Evolutionary conservation across 2,888 invertebrate genomes (phyloP), one percentile per base, ranked within the genome.

Genomic region (Cylindroiulus punctatus): DNA sequence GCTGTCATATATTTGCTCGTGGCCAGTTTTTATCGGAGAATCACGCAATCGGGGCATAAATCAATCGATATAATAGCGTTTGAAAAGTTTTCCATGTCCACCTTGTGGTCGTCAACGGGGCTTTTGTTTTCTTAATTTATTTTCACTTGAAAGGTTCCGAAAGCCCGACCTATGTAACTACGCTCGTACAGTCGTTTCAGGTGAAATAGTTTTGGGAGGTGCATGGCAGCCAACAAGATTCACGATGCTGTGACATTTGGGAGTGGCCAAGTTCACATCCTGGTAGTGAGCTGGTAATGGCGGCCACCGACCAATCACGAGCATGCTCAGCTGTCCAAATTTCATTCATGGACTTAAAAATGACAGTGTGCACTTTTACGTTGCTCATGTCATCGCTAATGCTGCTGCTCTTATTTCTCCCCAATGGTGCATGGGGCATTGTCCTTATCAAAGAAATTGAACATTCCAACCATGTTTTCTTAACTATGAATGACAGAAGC

Each of bases 11-110:
- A 76, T 76, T 30, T 76, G 76, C 3, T 22, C 14, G 76, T 30
- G 76, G 76, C 76, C 76, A 76, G 76, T 30, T 76, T 76, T 76
- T 76, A 76, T 76, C 76, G 17, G 17, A 32, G 76, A 76, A 76
- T 76, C 76, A 12, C 30, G 30, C 30, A 76, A 76, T 76, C 76
- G 14, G 2, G 76, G 76, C 76, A 76, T 76, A 76, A 76, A 76
- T 76, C 76, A 76, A 30, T 76, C 26, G 76, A 30, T 76, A 30
- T 30, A 30, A 76, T 30, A 76, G 76, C 26, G 26, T 76, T 30
- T 76, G 76, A 76, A 32, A 76, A 12, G 30, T 76, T 30, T 76
- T 76, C 10, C 76, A 14, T 76, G 30, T 14, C 76, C 76, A 76
- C 76, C 76, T 76, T 76, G 12, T 14, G 30, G 76, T 30, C 76